These are phyloP conservation scores for Chaenocephalus aceratus DNA, from an alignment of 2,113 vertebrate species.

Conservation along the genomic window DNA sequence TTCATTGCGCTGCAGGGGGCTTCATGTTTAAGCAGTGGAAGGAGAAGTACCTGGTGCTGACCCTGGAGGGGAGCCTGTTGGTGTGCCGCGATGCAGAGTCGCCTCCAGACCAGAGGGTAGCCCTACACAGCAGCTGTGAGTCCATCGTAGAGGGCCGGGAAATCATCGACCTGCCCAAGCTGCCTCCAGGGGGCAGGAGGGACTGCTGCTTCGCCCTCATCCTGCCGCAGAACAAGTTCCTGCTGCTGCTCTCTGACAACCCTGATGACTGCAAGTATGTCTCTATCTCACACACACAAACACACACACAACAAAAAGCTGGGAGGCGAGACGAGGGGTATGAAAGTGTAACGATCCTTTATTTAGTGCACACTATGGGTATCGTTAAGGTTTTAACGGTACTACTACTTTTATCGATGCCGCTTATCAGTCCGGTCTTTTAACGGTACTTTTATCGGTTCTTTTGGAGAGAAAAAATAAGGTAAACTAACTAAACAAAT, in stretches of 20 bases:
- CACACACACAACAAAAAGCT: not conserved
- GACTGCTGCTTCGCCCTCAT: conserved; percentile 88
- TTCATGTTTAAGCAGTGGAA: conserved; percentile 91
- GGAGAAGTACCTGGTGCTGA: conserved; percentile 85
- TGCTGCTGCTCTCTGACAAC: conserved; percentile 83
- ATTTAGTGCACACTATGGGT: no score
- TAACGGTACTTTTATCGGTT: no score
- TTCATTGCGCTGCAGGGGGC: conserved; percentile 75
- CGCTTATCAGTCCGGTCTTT: no score
- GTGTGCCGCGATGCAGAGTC: conserved; percentile 83
- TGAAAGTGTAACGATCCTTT: no score
- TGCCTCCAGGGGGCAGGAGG: conserved; percentile 82
- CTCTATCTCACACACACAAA: not conserved
- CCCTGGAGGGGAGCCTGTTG: conserved; percentile 83
- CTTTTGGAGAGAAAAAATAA: no score
- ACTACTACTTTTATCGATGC: no score
- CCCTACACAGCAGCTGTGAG: conserved; percentile 80
- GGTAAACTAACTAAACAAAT: no score
- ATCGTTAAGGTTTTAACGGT: no score
- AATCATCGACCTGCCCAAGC: conserved; percentile 83
- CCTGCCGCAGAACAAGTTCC: conserved; percentile 82
- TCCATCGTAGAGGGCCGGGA: conserved; percentile 83
- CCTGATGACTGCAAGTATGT: conserved; percentile 84
- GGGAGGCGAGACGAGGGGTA: no score
- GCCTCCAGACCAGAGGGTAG: conserved; percentile 83